These are phyloP conservation scores for Campylomormyrus numenius DNA, from an alignment of 2,113 vertebrate genomes.

Conservation along the genomic window DNA sequence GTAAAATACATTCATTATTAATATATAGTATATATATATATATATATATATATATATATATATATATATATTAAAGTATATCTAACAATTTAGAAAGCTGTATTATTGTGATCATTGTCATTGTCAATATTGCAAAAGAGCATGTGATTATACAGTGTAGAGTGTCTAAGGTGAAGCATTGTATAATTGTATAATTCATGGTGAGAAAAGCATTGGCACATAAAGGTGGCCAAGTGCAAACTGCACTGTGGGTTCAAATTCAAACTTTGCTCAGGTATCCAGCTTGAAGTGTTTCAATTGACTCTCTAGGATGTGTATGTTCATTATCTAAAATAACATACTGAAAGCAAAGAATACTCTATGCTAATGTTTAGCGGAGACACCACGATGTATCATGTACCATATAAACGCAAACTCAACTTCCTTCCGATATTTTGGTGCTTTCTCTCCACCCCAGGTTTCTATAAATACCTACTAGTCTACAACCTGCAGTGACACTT, in stretches of 20 bases:
- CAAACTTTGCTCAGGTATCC: not conserved
- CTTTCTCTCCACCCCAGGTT: not conserved
- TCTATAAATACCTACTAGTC: not conserved
- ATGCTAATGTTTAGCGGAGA: not conserved
- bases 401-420: not conserved
- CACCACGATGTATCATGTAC: not conserved
- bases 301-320: not conserved
- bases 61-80: no score
- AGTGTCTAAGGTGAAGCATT: not conserved
- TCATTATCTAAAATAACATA: not conserved
- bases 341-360: not conserved
- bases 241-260: not conserved
- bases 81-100: not conserved
- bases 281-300: not conserved
- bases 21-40: no score
- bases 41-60: no score
- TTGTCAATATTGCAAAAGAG: not conserved
- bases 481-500: not conserved
- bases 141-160: not conserved
- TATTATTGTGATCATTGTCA: not conserved
- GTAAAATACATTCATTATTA: not conserved
- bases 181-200: no score
- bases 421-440: not conserved
- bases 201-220: not conserved
- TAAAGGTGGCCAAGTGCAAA: not conserved